A percentile compares a stretch with the other conserved stretches of the same genome.
Evolutionary conservation across 2,888 invertebrate genomes (phyloP).

Genomic region (Hermaeophaga mercurialis): DNA sequence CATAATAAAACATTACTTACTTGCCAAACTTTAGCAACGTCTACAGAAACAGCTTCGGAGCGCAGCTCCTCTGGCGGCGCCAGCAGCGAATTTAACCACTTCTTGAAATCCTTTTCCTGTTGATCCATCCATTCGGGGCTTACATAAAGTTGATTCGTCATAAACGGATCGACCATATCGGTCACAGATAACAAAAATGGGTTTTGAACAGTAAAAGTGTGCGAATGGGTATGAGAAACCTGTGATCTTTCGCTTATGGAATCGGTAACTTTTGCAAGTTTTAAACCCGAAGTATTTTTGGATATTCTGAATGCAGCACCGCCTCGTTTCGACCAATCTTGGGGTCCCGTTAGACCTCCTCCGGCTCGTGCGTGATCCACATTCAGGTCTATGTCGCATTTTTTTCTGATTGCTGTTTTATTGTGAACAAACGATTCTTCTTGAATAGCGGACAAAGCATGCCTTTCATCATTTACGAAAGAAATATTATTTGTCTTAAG

Average conservation of each 20-base stretch:
- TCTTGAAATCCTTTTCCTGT: constrained; percentile 74
- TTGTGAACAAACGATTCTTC: constrained; percentile 54
- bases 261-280: constrained; percentile 31
- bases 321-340: constrained; percentile 42
- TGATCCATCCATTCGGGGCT: constrained; percentile 71
- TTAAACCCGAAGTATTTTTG: constrained; percentile 40
- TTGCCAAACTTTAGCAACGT: constrained; percentile 74
- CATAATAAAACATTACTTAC: too few species aligned
- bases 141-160: constrained; percentile 67
- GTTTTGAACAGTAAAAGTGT: constrained; percentile 40
- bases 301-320: constrained; percentile 34
- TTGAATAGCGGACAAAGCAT: constrained; percentile 61
- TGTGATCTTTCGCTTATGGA: constrained; percentile 10
- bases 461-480: constrained; percentile 38
- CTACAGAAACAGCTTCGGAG: constrained; percentile 66
- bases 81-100: constrained; percentile 79
- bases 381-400: constrained; percentile 34
- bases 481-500: too few species aligned
- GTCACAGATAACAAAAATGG: constrained; percentile 47
- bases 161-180: constrained; percentile 47
- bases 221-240: constrained; percentile 33
- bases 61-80: constrained; percentile 76
- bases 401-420: constrained; percentile 30
- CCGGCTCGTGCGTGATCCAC: constrained; percentile 41
- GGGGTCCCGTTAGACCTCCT: constrained; percentile 26